These are phyloP conservation scores for Pandemis cinnamomeana DNA, from an alignment of 2,888 invertebrate genomes.

Conservation along the genomic window DNA sequence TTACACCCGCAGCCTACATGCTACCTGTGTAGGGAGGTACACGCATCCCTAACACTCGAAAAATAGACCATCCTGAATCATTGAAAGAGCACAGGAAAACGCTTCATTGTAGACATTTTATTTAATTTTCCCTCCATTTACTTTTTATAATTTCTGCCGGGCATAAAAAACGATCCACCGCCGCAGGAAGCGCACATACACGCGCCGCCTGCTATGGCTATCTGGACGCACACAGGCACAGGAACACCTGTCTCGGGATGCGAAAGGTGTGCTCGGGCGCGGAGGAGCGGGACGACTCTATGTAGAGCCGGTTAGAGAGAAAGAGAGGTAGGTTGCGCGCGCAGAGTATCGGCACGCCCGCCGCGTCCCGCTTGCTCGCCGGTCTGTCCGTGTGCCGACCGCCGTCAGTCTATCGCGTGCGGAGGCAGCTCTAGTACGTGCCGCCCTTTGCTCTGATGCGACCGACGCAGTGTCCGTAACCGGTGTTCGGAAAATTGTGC, in stretches of 20 bases:
- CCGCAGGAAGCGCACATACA: conserved; percentile 82
- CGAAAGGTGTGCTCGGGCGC: conserved; percentile 81
- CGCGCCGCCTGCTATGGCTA: conserved; percentile 53
- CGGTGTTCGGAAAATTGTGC: conserved; percentile 84
- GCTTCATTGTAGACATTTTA: conserved; percentile 84
- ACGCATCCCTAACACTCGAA: conserved; percentile 71
- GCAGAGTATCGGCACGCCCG: conserved; percentile 78
- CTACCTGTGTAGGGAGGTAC: conserved; percentile 76
- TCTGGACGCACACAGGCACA: conserved; percentile 78
- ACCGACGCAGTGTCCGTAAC: conserved; percentile 83
- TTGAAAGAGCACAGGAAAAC: conserved; percentile 83
- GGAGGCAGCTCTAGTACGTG: conserved; percentile 77
- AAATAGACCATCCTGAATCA: conserved; percentile 81
- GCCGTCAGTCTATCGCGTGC: conserved; percentile 82
- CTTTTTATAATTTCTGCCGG: conserved; percentile 84
- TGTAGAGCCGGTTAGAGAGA: conserved; percentile 58
- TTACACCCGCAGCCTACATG: conserved; percentile 80
- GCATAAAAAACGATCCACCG: conserved; percentile 84
- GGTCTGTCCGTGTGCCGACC: conserved; percentile 59
- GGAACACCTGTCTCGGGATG: conserved; percentile 83
- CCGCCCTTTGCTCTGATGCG: conserved; percentile 78
- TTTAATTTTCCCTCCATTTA: conserved; percentile 85
- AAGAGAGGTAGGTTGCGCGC: conserved; percentile 76
- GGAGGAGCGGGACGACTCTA: conserved; percentile 66
- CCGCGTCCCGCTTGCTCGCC: conserved; percentile 79